phyloP scores from a whole-genome alignment of 2,888 invertebrate genomes.

The Andrena haemorrhoa region DNA sequence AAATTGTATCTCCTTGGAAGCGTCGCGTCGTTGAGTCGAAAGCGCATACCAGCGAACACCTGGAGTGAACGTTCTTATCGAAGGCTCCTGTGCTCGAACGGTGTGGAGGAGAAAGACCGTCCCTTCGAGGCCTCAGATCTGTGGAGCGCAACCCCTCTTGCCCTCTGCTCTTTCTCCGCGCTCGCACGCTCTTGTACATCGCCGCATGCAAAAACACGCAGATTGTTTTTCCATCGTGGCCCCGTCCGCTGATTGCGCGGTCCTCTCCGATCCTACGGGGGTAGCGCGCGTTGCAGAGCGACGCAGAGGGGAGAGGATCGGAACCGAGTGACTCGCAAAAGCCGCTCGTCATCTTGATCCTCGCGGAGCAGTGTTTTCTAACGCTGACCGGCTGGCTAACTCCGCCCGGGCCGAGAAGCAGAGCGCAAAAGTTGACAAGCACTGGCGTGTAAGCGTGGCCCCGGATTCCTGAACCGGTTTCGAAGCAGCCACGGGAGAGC shows the following conservation, averaged over 20 bases:
- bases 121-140: background rate
- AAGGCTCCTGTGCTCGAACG: background rate
- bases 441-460: conserved; percentile 83
- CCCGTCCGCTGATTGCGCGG: background rate
- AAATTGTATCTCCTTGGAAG: conserved; percentile 17
- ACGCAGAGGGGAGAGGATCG: conserved; percentile 3
- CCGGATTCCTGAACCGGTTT: conserved; percentile 84
- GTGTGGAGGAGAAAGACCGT: conserved; percentile 9
- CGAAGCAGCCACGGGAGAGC: conserved; percentile 70
- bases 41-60: conserved; percentile 48
- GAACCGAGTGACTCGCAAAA: conserved; percentile 42
- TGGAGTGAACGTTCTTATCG: conserved; percentile 45
- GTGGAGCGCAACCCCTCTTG: background rate
- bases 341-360: conserved; percentile 47
- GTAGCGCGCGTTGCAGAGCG: conserved; percentile 20
- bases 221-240: conserved; percentile 18
- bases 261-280: background rate
- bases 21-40: conserved; percentile 36
- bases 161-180: background rate
- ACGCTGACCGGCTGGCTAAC: background rate
- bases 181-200: background rate
- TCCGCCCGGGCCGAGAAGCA: background rate
- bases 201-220: conserved; percentile 23
- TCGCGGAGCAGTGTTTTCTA: conserved; percentile 19
- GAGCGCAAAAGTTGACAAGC: conserved; percentile 76